These are phyloP conservation scores for Stenopsyche tienmushanensis DNA, from an alignment of 1,140 invertebrate species.

Conservation along the genomic window DNA sequence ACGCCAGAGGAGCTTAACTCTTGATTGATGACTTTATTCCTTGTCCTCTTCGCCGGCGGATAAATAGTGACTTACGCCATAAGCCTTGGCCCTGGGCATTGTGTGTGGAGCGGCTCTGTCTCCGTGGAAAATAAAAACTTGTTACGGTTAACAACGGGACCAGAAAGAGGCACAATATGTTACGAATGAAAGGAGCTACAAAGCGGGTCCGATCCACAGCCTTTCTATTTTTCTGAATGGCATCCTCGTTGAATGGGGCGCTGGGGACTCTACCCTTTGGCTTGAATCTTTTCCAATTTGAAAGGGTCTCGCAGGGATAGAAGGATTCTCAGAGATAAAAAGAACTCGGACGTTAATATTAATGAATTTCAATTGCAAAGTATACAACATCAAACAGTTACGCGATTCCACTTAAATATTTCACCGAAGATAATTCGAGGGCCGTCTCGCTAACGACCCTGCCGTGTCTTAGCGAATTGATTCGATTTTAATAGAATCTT, in stretches of 20 bases:
- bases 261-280: slow-evolving; percentile 27
- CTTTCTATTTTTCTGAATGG: slow-evolving; percentile 26
- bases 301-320: slow-evolving; percentile 19
- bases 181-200: slow-evolving; percentile 12
- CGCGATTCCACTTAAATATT: too few relatives aligned
- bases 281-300: slow-evolving; percentile 37
- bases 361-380: slow-evolving; percentile 36
- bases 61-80: not conserved
- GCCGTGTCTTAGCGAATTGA: too few relatives aligned
- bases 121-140: slow-evolving; percentile 1
- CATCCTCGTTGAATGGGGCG: slow-evolving; percentile 23
- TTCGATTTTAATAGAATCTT: too few relatives aligned
- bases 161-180: slow-evolving; percentile 5
- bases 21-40: not conserved
- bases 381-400: not conserved
- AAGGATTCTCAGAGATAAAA: slow-evolving; percentile 27
- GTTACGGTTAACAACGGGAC: slow-evolving; percentile 14
- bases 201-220: slow-evolving; percentile 2
- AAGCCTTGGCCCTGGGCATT: not conserved
- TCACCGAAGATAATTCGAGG: too few relatives aligned
- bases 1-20: not conserved
- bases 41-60: not conserved
- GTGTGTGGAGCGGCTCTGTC: not conserved
- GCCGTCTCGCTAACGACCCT: too few relatives aligned
- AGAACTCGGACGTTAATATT: slow-evolving; percentile 34